Evolutionary conservation across 2,113 vertebrate genomes (phyloP), one percentile per base, ranked within the genome.

Genomic region (Spea bombifrons): DNA sequence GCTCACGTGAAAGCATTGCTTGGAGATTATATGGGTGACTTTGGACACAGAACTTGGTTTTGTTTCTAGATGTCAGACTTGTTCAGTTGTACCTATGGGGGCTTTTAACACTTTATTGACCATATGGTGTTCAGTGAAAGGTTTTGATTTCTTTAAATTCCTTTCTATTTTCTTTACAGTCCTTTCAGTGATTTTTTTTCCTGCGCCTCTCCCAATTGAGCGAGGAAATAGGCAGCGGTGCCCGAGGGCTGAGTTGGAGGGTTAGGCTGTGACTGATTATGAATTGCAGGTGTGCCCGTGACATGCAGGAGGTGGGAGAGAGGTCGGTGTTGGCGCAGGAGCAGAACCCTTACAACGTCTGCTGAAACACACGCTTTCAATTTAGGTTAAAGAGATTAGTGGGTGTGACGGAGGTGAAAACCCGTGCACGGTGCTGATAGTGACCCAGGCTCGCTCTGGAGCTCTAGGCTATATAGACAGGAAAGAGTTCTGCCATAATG

Each of bases 231-330:
- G 66, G 66, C 45, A 9, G 12, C 45, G 12, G 9, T 16, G 77
- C 77, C 77, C 3, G 52, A 17, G 70, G 77, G 61, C 30, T 44
- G 7, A 43, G 30, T 66, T 44, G 49, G 61, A 66, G 55, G 55
- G 64, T 53, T 30, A 71, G 61, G 50, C 52, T 65, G 48, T 66
- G 44, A 66, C 48, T 53, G 91, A 96, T 96, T 94, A 99, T 98
- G 94, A 96, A 94, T 94, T 95, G 95, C 97, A 98, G 90, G 93
- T 99, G 96, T 96, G 91, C 88, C 85, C 78, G 84, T 84, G 76
- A 76, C 71, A 84, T 84, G 85, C 82, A 81, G 84, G 85, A 89
- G 86, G 86, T 83, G 82, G 86, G 84, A 73, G 86, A 88, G 82
- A 88, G 90, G 93, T 89, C 94, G 88, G 89, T 92, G 92, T 93